Evolutionary conservation across 1,140 invertebrate genomes (phyloP).

Genomic region (Cardiocondyla obscurior): DNA sequence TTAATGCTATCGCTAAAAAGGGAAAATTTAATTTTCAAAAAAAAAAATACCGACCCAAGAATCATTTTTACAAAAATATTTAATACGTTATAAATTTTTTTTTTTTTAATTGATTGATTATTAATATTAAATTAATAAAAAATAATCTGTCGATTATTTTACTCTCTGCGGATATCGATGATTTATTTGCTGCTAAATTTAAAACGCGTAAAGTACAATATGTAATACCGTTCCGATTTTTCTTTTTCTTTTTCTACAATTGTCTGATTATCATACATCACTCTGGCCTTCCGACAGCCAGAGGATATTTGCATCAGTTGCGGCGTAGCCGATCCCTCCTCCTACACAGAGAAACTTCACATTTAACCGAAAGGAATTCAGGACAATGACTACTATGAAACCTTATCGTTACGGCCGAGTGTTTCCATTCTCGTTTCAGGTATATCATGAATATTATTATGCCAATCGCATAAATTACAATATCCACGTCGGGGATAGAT

Average conservation of each 20-base stretch:
- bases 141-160: neutral
- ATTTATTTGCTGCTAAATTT: neutral
- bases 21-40: neutral
- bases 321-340: slow-evolving; percentile 9
- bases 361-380: slow-evolving; percentile 58
- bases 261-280: slow-evolving; percentile 20
- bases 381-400: slow-evolving; percentile 49
- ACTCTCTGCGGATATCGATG: neutral
- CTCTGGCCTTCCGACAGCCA: neutral
- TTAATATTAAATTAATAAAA: neutral
- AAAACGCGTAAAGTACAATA: neutral
- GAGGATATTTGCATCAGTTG: slow-evolving; percentile 35
- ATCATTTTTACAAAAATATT: neutral
- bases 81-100: neutral
- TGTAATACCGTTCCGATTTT: neutral
- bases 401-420: slow-evolving; percentile 40
- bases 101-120: neutral
- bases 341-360: slow-evolving; percentile 35
- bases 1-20: neutral
- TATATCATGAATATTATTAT: slow-evolving; percentile 12
- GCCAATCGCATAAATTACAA: slow-evolving; percentile 37
- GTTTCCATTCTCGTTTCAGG: slow-evolving; percentile 27
- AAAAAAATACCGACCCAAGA: neutral
- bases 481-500: neutral
- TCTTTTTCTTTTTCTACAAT: neutral